Evolutionary conservation across 2,797 vertebrate species (phyloP).

Genomic region (Spinus pinus): DNA sequence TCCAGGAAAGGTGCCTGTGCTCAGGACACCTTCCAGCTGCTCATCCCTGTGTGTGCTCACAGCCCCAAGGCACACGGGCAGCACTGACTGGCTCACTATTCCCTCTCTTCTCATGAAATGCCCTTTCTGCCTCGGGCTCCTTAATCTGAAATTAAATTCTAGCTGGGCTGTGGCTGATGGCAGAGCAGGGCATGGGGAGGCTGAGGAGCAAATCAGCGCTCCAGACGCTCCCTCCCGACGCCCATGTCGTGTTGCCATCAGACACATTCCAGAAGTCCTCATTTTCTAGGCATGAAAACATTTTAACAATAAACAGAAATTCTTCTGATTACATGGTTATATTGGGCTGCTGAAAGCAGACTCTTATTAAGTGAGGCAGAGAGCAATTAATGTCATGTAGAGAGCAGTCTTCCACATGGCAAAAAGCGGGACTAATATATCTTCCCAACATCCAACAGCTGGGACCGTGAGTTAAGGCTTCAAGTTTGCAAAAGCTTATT

Average conservation of each 20-base stretch:
- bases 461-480: slow-evolving; percentile 2
- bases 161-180: not conserved
- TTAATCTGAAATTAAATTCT: not conserved
- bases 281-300: slow-evolving; percentile 35
- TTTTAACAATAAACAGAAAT: slow-evolving; percentile 64
- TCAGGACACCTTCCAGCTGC: slow-evolving; percentile 48
- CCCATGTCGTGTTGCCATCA: not conserved
- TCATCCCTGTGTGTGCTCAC: not conserved
- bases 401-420: slow-evolving; percentile 24
- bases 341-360: slow-evolving; percentile 32
- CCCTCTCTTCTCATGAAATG: not conserved
- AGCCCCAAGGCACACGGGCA: not conserved
- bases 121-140: not conserved
- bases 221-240: not conserved
- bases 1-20: not conserved
- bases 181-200: not conserved
- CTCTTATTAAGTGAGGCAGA: slow-evolving; percentile 24
- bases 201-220: not conserved
- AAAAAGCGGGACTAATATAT: not conserved
- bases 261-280: slow-evolving; percentile 35
- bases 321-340: slow-evolving; percentile 44
- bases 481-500: slow-evolving; percentile 11
- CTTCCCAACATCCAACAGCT: slow-evolving; percentile 42
- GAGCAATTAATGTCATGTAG: slow-evolving; percentile 47
- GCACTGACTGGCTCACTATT: not conserved